Base-by-base conservation (phyloP, 2,113 vertebrate genomes). In the Lepus americanus region DNA sequence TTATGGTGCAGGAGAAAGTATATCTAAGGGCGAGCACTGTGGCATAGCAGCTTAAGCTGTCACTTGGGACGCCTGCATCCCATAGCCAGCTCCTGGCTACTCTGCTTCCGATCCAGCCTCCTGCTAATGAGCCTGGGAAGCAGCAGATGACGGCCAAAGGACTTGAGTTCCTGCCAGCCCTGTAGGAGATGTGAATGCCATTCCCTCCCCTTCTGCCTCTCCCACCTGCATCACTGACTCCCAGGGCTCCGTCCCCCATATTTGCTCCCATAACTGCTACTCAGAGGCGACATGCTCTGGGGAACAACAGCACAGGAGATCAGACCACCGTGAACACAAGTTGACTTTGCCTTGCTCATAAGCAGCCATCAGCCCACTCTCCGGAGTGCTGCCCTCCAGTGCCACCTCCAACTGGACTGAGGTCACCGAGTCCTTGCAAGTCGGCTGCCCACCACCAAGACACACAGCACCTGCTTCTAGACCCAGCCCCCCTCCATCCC, bases 281-380 rank as follows among this genome's bases (percentile, higher is more conserved):
- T n/a, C n/a, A 70, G 25, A 6, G 20, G 8, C 10, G 3, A 1
- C 20, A 44, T 0, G 0, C 59, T 77, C 13, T 27, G 22, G 59
- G 67, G 4, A 29, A 36, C 82, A 66, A 74, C 11, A 69, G 20
- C 10, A 31, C 4, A 8, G 25, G 10, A 66, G 33, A 86, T 23
- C 20, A 73, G 63, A 29, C 20, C 14, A 27, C 36, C n/a, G 3
- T 3, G 19, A 55, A 25, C n/a, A 0, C 23, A n/a, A 0, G 2
- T 53, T 63, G 27, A 23, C 72, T 72, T 36, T 64, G n/a, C 2
- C 59, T 63, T 33, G 7, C 20, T 59, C 33, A 9, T 4, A 33
- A 44, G 20, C 0, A 77, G 69, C 39, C 39, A 63, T 14, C 17
- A 22, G 29, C n/a, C 59, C 36, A 3, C 44, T 5, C 22, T 63